Base-by-base conservation (phyloP, 2,797 vertebrate genomes). In the Eulemur rubriventer region DNA sequence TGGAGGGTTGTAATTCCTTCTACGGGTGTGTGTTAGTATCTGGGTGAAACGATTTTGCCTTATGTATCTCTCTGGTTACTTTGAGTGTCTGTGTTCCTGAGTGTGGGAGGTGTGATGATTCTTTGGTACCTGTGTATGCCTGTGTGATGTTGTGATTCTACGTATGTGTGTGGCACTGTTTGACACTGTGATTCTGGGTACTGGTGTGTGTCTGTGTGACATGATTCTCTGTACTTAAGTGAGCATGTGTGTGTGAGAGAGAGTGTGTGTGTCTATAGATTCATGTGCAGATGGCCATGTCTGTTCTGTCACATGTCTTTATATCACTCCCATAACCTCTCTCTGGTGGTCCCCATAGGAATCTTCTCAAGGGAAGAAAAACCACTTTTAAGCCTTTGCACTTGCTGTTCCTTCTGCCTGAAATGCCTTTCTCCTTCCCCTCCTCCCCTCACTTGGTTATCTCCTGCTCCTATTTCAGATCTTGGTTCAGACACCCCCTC, bases 281-380 rank as follows among this genome's bases (percentile, higher is more conserved):
- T 43, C 57, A n/a, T 0, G 35, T 13, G 48, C 78, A 33, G 86
- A 46, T 48, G 35, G 69, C 30, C n/a, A 18, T 46, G 38, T 86
- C 88, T 88, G 52, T 90, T 91, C 67, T 38, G 84, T 75, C 55
- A 9, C 0, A 9, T 79, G 13, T 75, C 67, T 46, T 7, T 67
- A 10, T 0, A 41, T 81, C 86, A 89, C 24, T 50, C 7, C 59
- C 35, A 38, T 41, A 55, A 63, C 1, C 38, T 17, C 57, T 95
- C n/a, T 91, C 48, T 73, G 38, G 7, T 33, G 80, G 73, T 17
- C 43, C 59, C 70, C 1, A 0, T 5, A 16, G 38, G 48, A 65
- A 73, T 84, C n/a, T 75, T 91, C 38, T 43, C 43, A 90, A 81
- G 75, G 59, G 50, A 95, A 55, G n/a, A 65, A 88, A 88, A 92